Evolutionary conservation across 2,888 invertebrate species (phyloP).

Genomic region (Deladenus siricidicola): DNA sequence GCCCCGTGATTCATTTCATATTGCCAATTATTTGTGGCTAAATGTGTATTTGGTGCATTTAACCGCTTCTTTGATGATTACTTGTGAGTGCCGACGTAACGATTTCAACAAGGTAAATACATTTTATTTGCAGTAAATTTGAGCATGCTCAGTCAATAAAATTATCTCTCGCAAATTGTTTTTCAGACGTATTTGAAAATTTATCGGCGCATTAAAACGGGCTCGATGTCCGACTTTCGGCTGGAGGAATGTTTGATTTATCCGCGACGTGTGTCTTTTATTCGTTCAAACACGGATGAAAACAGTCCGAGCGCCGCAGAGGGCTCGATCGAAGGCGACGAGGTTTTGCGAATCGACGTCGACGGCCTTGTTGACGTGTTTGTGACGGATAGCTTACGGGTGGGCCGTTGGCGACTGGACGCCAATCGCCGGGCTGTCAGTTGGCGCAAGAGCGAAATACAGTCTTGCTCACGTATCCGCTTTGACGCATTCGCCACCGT

Average conservation of each 20-base stretch:
- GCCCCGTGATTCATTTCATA: slow-evolving; percentile 24
- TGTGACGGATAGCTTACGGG: not conserved
- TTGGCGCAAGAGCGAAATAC: slow-evolving; percentile 24
- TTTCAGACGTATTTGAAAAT: slow-evolving; percentile 26
- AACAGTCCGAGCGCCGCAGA: too few species aligned
- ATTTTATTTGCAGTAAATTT: not conserved
- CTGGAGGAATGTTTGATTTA: slow-evolving; percentile 14
- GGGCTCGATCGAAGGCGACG: too few species aligned
- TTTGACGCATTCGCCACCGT: slow-evolving; percentile 24
- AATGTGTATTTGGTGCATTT: slow-evolving; percentile 20
- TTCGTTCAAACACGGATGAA: slow-evolving; percentile 4
- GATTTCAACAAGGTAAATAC: not conserved
- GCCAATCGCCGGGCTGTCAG: slow-evolving; percentile 6
- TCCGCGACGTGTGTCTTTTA: not conserved
- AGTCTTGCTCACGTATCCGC: slow-evolving; percentile 18
- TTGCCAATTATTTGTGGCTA: slow-evolving; percentile 22
- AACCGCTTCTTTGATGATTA: slow-evolving; percentile 15
- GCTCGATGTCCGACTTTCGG: slow-evolving; percentile 14
- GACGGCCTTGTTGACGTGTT: too few species aligned
- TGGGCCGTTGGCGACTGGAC: slow-evolving; percentile 5
- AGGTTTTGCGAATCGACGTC: too few species aligned
- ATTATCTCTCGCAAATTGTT: slow-evolving; percentile 1
- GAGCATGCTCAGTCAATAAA: not conserved
- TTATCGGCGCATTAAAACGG: slow-evolving; percentile 16
- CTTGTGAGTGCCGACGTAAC: slow-evolving; percentile 18